phyloP scores from a whole-genome alignment of 2,888 invertebrate genomes.

The Pecten maximus region DNA sequence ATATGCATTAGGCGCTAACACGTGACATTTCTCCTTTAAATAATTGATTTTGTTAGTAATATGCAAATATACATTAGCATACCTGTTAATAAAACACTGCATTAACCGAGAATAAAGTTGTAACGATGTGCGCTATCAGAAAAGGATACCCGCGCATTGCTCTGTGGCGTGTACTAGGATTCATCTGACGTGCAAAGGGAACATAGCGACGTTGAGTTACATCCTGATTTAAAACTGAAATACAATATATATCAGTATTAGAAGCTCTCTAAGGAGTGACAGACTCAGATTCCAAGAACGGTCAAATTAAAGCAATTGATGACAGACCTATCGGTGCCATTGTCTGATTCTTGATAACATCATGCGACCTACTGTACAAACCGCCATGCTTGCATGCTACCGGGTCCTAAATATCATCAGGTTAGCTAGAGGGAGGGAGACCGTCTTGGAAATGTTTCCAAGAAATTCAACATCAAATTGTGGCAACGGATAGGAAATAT shows the following conservation, averaged over 20 bases:
- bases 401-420: neutral
- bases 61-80: no score
- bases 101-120: no score
- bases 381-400: neutral
- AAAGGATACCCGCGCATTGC: neutral
- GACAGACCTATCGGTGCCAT: slow-evolving; percentile 1
- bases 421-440: neutral
- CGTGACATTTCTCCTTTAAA: no score
- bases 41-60: no score
- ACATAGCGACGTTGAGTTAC: neutral
- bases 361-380: neutral
- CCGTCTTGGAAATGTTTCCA: neutral
- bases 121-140: no score
- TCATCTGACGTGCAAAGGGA: neutral
- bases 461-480: neutral
- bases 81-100: no score
- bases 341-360: slow-evolving; percentile 7
- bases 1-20: no score
- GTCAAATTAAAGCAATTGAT: slow-evolving; percentile 2
- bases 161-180: neutral
- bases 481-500: neutral
- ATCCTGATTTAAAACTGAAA: neutral
- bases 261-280: slow-evolving; percentile 9
- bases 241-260: neutral
- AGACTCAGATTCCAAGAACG: neutral